These are phyloP conservation scores for Hydrochoerus hydrochaeris DNA, from an alignment of 2,113 vertebrate species.

Conservation along the genomic window DNA sequence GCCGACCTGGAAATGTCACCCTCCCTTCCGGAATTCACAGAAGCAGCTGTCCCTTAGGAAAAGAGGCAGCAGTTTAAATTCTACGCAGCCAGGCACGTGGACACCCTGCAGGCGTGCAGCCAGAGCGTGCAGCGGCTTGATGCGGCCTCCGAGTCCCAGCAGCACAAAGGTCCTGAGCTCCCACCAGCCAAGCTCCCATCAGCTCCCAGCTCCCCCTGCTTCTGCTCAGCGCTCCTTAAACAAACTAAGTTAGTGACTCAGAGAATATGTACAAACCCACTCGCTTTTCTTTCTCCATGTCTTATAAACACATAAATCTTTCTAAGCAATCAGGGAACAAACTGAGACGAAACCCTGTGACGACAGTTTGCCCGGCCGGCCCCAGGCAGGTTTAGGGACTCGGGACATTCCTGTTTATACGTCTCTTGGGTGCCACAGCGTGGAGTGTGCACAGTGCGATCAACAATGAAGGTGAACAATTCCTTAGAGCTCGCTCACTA, in stretches of 20 bases:
- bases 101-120: background rate
- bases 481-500: background rate
- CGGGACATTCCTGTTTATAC: background rate
- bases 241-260: background rate
- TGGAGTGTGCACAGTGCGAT: background rate
- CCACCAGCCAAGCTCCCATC: background rate
- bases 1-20: background rate
- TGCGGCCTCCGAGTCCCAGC: background rate
- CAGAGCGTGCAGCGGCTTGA: fast-evolving
- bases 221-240: background rate
- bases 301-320: background rate
- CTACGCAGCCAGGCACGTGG: background rate
- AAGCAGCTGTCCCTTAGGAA: background rate
- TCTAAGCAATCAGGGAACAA: background rate
- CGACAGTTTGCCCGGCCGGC: background rate
- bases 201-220: background rate
- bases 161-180: fast-evolving
- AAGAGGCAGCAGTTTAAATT: background rate
- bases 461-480: background rate
- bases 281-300: background rate
- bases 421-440: background rate
- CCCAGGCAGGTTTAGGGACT: background rate
- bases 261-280: background rate
- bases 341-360: background rate
- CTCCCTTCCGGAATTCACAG: background rate